These are phyloP conservation scores for Dicerorhinus sumatrensis DNA, from an alignment of 2,113 vertebrate genomes.

Conservation along the genomic window DNA sequence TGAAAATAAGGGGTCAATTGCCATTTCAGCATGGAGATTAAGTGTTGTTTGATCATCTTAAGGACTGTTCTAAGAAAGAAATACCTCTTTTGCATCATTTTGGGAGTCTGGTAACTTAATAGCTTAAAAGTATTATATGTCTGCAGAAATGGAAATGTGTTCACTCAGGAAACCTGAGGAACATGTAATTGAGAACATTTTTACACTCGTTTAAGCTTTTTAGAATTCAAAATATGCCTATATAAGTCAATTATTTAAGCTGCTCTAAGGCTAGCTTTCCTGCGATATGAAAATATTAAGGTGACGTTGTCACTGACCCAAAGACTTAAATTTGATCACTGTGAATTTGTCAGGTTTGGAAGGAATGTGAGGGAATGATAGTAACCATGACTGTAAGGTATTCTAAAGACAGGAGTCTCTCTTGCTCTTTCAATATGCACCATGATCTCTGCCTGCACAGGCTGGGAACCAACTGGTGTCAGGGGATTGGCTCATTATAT, in stretches of 20 bases:
- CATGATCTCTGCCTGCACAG: neutral
- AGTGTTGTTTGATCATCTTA: conserved; percentile 67
- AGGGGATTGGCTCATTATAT: neutral
- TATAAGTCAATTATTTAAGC: conserved; percentile 75
- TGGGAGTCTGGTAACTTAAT: conserved; percentile 68
- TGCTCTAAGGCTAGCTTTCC: conserved; percentile 57
- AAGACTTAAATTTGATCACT: conserved; percentile 32
- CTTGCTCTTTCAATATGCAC: neutral
- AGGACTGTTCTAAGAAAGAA: conserved; percentile 63
- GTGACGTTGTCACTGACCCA: neutral
- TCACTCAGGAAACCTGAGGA: conserved; percentile 74
- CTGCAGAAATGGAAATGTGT: conserved; percentile 70
- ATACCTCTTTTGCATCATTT: conserved; percentile 65
- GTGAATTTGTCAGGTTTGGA: neutral
- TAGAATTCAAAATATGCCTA: conserved; percentile 68
- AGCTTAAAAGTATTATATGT: conserved; percentile 70
- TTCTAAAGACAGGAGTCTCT: neutral
- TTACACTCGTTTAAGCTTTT: conserved; percentile 74
- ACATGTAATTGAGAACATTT: conserved; percentile 78
- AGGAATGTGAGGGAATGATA: neutral
- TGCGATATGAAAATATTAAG: conserved; percentile 32
- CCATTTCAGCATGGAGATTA: conserved; percentile 58
- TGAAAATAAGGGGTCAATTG: conserved; percentile 55
- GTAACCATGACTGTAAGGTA: neutral
- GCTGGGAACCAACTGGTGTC: neutral